Conservation (phyloP, 1,140 invertebrate genomes). For the Cepaea nemoralis region DNA sequence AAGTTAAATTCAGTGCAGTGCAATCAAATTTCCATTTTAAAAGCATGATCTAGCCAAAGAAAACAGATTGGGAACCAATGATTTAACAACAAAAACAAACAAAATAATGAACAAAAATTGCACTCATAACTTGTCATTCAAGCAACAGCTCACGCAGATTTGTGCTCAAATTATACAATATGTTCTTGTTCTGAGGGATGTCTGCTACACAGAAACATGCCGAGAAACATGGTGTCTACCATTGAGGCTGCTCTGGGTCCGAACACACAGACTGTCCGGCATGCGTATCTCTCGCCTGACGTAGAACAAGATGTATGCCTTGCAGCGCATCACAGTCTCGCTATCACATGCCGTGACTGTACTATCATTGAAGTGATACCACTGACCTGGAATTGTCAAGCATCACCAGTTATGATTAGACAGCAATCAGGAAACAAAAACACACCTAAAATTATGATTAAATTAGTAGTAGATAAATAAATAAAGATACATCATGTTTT, state of each 20-base stretch:
- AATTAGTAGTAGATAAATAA: too few relatives aligned
- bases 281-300: slow-evolving; percentile 78
- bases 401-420: too few relatives aligned
- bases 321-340: slow-evolving; percentile 82
- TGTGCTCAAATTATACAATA: neutral
- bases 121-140: neutral
- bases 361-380: slow-evolving; percentile 91
- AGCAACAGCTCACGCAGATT: neutral
- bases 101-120: neutral
- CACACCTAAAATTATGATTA: too few relatives aligned
- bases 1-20: too few relatives aligned
- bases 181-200: slow-evolving; percentile 14
- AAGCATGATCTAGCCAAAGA: too few relatives aligned
- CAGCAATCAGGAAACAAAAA: too few relatives aligned
- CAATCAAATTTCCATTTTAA: too few relatives aligned
- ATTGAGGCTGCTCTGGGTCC: slow-evolving; percentile 36
- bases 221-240: neutral
- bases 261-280: slow-evolving; percentile 59
- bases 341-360: slow-evolving; percentile 82
- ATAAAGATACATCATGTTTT: too few relatives aligned
- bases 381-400: slow-evolving; percentile 76
- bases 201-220: neutral
- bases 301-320: slow-evolving; percentile 90
- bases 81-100: neutral
- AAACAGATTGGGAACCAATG: too few relatives aligned